phyloP scores from a whole-genome alignment of 2,113 vertebrate species.

The Azemiops feae region DNA sequence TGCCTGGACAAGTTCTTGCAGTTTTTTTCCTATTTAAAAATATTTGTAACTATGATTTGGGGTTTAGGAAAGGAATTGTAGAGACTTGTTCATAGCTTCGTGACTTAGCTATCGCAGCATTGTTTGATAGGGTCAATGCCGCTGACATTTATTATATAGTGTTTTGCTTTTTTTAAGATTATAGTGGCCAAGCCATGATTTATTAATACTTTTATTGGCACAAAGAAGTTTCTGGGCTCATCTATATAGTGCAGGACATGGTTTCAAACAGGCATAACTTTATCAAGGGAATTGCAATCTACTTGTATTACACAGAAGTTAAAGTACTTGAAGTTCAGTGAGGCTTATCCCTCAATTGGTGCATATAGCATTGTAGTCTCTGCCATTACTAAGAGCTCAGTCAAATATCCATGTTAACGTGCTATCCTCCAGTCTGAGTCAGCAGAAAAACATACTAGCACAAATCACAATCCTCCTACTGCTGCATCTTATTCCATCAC shows the following conservation, averaged over 20 bases:
- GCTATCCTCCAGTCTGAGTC: too few relatives aligned
- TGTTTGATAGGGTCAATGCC: background rate
- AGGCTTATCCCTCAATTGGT: too few relatives aligned
- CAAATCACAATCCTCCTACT: too few relatives aligned
- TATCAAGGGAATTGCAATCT: background rate
- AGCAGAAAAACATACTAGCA: too few relatives aligned
- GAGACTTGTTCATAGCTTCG: background rate
- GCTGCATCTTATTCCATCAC: too few relatives aligned
- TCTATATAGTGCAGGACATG: background rate
- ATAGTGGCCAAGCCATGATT: background rate
- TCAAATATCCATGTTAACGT: too few relatives aligned
- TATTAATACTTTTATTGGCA: conserved; percentile 12
- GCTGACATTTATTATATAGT: background rate
- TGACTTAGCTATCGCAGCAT: background rate
- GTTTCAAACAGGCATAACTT: background rate
- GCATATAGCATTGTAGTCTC: too few relatives aligned
- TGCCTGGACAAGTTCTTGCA: too few relatives aligned
- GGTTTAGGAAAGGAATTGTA: background rate
- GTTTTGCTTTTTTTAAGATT: background rate
- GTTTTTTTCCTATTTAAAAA: background rate
- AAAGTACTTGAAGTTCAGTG: too few relatives aligned
- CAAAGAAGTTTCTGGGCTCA: background rate
- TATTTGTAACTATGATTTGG: background rate
- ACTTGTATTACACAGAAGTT: too few relatives aligned
- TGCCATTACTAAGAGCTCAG: too few relatives aligned